Evolutionary conservation across 2,113 vertebrate genomes (phyloP).

Genomic region (Ahaetulla prasina): DNA sequence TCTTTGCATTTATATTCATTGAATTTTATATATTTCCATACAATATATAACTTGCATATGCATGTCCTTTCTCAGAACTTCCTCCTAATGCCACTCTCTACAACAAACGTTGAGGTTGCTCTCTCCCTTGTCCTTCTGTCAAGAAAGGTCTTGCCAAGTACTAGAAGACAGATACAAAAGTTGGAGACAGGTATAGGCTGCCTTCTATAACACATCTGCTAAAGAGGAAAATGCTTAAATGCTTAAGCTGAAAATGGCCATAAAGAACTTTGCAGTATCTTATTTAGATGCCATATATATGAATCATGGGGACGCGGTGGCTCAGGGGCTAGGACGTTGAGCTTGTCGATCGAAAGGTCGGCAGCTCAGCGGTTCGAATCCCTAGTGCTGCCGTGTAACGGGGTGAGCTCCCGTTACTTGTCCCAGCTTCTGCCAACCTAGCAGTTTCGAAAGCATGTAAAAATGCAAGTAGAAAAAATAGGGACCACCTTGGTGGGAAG

Average conservation of each 20-base stretch:
- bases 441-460: too few relatives aligned
- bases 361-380: too few relatives aligned
- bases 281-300: constrained; percentile 18
- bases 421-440: too few relatives aligned
- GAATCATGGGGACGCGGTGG: too few relatives aligned
- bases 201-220: background rate
- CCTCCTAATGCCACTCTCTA: background rate
- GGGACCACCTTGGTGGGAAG: too few relatives aligned
- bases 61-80: background rate
- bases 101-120: background rate
- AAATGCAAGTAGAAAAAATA: too few relatives aligned
- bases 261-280: constrained; percentile 25
- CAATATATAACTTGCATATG: background rate
- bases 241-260: background rate
- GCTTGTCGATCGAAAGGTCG: too few relatives aligned
- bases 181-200: background rate
- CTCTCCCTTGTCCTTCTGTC: background rate
- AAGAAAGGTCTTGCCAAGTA: background rate
- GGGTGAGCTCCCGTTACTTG: too few relatives aligned
- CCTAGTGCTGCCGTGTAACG: too few relatives aligned
- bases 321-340: too few relatives aligned
- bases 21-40: background rate
- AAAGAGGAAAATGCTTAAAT: constrained; percentile 30
- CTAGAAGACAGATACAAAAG: background rate
- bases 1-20: background rate